Conservation (phyloP, 2,113 vertebrate genomes). For the Microcebus jonahi region DNA sequence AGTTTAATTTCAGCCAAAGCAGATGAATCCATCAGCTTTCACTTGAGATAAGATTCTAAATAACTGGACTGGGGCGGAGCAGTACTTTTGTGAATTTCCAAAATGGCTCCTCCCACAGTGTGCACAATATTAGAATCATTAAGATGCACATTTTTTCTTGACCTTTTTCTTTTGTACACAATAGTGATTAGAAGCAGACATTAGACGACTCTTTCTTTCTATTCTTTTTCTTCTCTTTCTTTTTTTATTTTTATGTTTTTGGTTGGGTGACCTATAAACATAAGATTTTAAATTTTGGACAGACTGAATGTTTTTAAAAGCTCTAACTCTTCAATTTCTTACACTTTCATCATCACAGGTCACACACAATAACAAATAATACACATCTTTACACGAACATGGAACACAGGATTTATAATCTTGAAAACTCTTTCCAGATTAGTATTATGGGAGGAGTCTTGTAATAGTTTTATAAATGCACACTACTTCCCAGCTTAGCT, state of each 20-base stretch:
- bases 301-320: slow-evolving; percentile 73
- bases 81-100: slow-evolving; percentile 71
- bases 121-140: slow-evolving; percentile 77
- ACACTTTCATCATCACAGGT: slow-evolving; percentile 41
- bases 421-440: slow-evolving; percentile 75
- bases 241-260: slow-evolving; percentile 33
- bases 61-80: slow-evolving; percentile 65
- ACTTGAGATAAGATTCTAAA: slow-evolving; percentile 76
- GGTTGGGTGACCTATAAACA: neutral
- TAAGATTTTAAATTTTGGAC: slow-evolving; percentile 49
- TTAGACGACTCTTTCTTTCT: slow-evolving; percentile 58
- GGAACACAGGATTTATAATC: slow-evolving; percentile 80
- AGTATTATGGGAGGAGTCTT: slow-evolving; percentile 74
- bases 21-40: slow-evolving; percentile 80
- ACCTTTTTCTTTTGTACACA: slow-evolving; percentile 75
- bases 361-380: slow-evolving; percentile 74
- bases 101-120: slow-evolving; percentile 76
- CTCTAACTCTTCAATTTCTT: slow-evolving; percentile 71
- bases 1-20: slow-evolving; percentile 79
- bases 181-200: slow-evolving; percentile 69
- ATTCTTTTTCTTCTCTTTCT: slow-evolving; percentile 61
- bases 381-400: slow-evolving; percentile 70
- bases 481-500: slow-evolving; percentile 63
- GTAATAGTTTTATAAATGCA: slow-evolving; percentile 73
- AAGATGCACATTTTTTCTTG: slow-evolving; percentile 69